Base-by-base conservation (phyloP, 1,140 invertebrate genomes). In the Anastrepha ludens region DNA sequence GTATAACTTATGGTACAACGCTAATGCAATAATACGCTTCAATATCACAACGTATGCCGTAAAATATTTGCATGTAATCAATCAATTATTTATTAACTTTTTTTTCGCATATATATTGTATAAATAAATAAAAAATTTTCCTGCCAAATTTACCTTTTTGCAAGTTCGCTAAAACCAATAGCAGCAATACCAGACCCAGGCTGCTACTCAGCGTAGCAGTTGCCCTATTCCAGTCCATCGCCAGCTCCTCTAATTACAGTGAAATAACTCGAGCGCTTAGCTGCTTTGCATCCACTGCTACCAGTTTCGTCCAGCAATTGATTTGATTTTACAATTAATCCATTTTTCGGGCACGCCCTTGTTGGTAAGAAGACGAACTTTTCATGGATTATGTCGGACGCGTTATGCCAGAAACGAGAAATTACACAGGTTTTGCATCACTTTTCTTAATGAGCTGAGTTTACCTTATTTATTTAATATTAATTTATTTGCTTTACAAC, bases 331-430 rank as follows among this genome's bases (percentile, higher is more conserved):
- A 11, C 9, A 47, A n/a, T 58, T 58, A 81, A 13, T 39, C n/a
- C 29, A 29, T 11, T 85, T 85, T 85, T 59, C n/a, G 44, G 44
- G 17, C 17, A 59, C 81, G 81, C 67, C 44, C 44, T 85, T 85
- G 64, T 67, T 9, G 17, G 17, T 67, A 20, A 74, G 58, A 6
- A 20, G 39, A 39, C n/a, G 17, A 85, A 58, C 29, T 29, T n/a
- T 60, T 29, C 3, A 29, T n/a, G 7, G 6, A 13, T 59, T 59
- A 29, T 8, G 39, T 39, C 29, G 7, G 9, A 41, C 17, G 15
- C 3, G n/a, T 55, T 3, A 3, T 2, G 74, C 15, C 2, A 2
- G 39, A 58, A 81, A 55, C 8, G n/a, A 39, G 29, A 29, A 29
- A 29, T 29, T 29, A 29, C 29, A 29, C 29, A 29, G 29, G 29